Percentiles rank a stretch among this genome's conserved stretches.
These are phyloP conservation scores for Charina bottae DNA, from an alignment of 2,113 vertebrate genomes.

Conservation along the genomic window DNA sequence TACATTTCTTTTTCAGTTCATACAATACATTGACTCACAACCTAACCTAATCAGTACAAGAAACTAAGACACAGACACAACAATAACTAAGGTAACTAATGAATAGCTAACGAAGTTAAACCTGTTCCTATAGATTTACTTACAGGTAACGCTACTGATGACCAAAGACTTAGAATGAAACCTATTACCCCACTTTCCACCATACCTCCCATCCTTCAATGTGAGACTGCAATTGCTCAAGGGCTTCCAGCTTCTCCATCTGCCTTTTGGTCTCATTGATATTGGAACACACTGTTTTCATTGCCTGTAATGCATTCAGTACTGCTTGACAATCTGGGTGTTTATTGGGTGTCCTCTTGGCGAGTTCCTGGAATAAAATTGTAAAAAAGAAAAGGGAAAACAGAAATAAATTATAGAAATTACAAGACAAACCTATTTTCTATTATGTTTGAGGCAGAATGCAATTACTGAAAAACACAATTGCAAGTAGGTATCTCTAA, in stretches of 20 bases:
- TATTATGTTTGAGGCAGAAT: not conserved
- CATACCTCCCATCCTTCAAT: conserved; percentile 99
- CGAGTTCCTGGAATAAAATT: conserved; percentile 81
- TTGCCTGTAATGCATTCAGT: conserved; percentile 92
- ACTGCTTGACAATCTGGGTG: conserved; percentile 91
- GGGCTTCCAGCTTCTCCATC: conserved; percentile 97
- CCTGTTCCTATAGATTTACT: not conserved
- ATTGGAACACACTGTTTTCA: conserved; percentile 97
- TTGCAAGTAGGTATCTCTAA: not conserved
- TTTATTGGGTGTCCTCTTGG: conserved; percentile 94
- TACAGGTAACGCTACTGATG: not conserved
- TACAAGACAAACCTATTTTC: not conserved
- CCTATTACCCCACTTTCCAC: not conserved
- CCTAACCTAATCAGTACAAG: not conserved
- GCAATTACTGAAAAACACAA: not conserved
- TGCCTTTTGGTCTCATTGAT: conserved; percentile 99
- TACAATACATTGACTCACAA: not conserved
- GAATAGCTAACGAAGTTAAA: not conserved
- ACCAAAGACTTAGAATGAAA: not conserved
- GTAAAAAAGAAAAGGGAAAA: not conserved
- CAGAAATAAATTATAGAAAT: not conserved
- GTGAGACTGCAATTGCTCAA: conserved; percentile 96
- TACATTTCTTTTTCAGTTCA: not conserved
- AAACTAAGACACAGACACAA: not conserved
- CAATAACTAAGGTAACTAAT: not conserved